These are phyloP conservation scores for Caenorhabditis sulstoni DNA, from an alignment of 2,888 invertebrate genomes.

Conservation along the genomic window DNA sequence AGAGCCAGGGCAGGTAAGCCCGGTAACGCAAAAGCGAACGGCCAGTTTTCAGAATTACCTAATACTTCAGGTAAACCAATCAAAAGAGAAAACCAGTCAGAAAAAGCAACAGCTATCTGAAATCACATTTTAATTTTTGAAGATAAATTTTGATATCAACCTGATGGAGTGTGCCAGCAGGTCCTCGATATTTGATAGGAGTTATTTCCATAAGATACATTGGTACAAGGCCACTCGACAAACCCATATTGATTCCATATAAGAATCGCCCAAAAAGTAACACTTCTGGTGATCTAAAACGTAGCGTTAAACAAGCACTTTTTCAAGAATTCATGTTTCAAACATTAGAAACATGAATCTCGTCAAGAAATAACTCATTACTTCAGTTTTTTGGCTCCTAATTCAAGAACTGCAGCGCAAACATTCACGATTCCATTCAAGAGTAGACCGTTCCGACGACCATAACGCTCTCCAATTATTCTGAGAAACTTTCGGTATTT, in stretches of 20 bases:
- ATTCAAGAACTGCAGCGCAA: slow-evolving; percentile 81
- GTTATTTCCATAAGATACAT: slow-evolving; percentile 82
- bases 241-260: slow-evolving; percentile 81
- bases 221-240: slow-evolving; percentile 82
- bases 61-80: slow-evolving; percentile 81
- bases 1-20: slow-evolving; percentile 74
- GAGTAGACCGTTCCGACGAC: slow-evolving; percentile 79
- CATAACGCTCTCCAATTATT: slow-evolving; percentile 81
- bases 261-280: slow-evolving; percentile 82
- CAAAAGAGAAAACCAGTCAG: slow-evolving; percentile 82
- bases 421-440: slow-evolving; percentile 80
- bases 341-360: no score
- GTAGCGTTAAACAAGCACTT: background rate
- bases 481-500: slow-evolving; percentile 46
- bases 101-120: slow-evolving; percentile 81
- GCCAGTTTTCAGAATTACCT: slow-evolving; percentile 81
- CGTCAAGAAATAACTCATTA: no score
- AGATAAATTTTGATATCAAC: slow-evolving; percentile 72
- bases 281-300: slow-evolving; percentile 81
- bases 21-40: slow-evolving; percentile 81
- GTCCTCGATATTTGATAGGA: slow-evolving; percentile 81
- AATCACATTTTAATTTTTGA: slow-evolving; percentile 6
- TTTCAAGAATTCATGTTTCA: no score
- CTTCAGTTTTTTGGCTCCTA: slow-evolving; percentile 79
- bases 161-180: slow-evolving; percentile 82